These are phyloP conservation scores for Lasioglossum pauxillum DNA, from an alignment of 2,888 invertebrate genomes.

Conservation along the genomic window DNA sequence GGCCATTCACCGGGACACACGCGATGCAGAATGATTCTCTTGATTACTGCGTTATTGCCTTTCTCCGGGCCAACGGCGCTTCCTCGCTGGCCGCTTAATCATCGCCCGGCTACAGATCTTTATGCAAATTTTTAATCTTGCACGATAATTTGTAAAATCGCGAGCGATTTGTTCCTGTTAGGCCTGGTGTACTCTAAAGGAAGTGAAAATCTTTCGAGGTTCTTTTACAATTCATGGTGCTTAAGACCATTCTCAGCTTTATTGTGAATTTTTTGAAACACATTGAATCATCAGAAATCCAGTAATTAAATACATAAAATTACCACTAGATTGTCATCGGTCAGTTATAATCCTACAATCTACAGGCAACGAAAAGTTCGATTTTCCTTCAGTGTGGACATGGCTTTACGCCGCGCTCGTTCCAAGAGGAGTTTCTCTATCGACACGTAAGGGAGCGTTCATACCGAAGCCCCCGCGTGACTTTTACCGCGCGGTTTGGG, in stretches of 20 bases:
- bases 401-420: neutral
- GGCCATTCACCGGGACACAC: constrained; percentile 10
- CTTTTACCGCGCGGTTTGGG: too few species aligned
- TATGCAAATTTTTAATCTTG: neutral
- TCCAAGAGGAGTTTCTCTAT: neutral
- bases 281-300: too few species aligned
- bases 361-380: neutral
- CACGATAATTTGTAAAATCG: neutral
- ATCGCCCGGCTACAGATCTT: neutral
- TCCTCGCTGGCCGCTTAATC: constrained; percentile 1
- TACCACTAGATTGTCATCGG: too few species aligned
- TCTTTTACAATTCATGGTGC: neutral
- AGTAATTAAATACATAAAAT: too few species aligned
- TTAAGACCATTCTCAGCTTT: neutral
- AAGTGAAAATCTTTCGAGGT: neutral
- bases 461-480: too few species aligned
- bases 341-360: too few species aligned
- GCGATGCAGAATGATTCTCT: constrained; percentile 3
- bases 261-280: neutral
- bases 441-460: too few species aligned
- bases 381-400: neutral
- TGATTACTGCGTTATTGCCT: constrained; percentile 9
- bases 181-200: neutral
- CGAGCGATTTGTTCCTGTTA: neutral
- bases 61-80: constrained; percentile 3